Conservation (phyloP, 2,113 vertebrate species). For the Tachuris rubrigastra region DNA sequence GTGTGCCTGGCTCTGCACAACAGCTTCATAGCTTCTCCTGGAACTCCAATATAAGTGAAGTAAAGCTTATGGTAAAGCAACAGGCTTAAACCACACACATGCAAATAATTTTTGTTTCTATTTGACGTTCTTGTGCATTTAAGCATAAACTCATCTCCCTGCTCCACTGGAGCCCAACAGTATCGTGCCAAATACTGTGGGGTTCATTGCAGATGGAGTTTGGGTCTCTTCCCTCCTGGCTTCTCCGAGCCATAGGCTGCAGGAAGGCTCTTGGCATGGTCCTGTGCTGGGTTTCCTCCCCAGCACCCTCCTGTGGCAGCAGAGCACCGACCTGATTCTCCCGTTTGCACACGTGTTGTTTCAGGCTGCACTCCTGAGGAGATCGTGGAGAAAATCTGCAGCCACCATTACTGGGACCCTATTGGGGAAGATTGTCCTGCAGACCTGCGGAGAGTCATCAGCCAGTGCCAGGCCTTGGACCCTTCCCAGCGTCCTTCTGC, state of each 20-base stretch:
- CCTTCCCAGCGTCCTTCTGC: conserved; percentile 77
- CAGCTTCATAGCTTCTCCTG: background rate
- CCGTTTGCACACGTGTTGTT: background rate
- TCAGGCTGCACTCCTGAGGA: conserved; percentile 59
- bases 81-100: background rate
- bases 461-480: conserved; percentile 70
- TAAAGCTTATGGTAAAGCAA: background rate
- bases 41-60: background rate
- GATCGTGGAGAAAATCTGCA: conserved; percentile 71
- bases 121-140: background rate
- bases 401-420: conserved; percentile 43
- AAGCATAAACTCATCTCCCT: background rate
- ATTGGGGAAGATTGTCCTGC: conserved; percentile 77
- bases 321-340: background rate
- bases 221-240: background rate
- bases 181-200: accelerated
- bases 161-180: background rate
- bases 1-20: background rate
- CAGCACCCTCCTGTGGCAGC: background rate
- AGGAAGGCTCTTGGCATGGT: background rate
- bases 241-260: background rate
- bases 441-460: conserved; percentile 67
- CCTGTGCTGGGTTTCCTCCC: background rate
- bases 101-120: background rate
- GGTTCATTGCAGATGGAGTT: background rate